A percentile compares a stretch with the other conserved stretches of the same genome.
These are phyloP conservation scores for Diplogasteroides magnus DNA, from an alignment of 1,140 invertebrate species.

Conservation along the genomic window DNA sequence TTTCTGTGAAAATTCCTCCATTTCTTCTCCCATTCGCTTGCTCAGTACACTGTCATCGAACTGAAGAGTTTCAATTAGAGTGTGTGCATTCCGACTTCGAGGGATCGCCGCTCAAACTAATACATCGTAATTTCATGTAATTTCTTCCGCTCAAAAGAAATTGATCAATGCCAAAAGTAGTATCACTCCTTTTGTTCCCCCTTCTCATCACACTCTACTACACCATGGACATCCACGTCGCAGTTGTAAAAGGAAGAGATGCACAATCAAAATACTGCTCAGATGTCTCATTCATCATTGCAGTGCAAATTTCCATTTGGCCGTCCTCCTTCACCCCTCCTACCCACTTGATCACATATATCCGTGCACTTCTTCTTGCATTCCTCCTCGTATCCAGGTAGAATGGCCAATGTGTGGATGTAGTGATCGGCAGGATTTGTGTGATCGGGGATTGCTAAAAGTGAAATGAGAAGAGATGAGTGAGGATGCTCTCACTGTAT, in stretches of 20 bases:
- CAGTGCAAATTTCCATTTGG: too few species aligned
- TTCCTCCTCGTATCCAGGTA: conserved; percentile 56
- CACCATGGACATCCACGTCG: too few species aligned
- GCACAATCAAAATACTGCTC: too few species aligned
- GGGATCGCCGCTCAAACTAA: too few species aligned
- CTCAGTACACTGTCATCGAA: neutral
- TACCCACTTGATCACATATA: conserved; percentile 16
- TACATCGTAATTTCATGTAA: too few species aligned
- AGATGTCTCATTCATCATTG: too few species aligned
- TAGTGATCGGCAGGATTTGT: conserved; percentile 71
- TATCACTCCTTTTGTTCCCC: too few species aligned
- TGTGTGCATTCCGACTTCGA: too few species aligned
- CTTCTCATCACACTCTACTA: too few species aligned
- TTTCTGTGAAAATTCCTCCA: conserved; percentile 1
- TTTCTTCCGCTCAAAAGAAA: too few species aligned
- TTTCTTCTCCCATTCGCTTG: conserved; percentile 3
- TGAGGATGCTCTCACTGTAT: conserved; percentile 56
- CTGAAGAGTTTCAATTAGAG: neutral
- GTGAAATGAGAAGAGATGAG: neutral
- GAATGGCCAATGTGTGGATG: conserved; percentile 64
- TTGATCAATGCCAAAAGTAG: too few species aligned
- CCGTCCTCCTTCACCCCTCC: neutral
- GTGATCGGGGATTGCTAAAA: conserved; percentile 58
- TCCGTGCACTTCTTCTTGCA: conserved; percentile 15
- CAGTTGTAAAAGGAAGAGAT: too few species aligned